phyloP scores from a whole-genome alignment of 2,797 vertebrate species.

The Poeciliopsis presidionis region DNA sequence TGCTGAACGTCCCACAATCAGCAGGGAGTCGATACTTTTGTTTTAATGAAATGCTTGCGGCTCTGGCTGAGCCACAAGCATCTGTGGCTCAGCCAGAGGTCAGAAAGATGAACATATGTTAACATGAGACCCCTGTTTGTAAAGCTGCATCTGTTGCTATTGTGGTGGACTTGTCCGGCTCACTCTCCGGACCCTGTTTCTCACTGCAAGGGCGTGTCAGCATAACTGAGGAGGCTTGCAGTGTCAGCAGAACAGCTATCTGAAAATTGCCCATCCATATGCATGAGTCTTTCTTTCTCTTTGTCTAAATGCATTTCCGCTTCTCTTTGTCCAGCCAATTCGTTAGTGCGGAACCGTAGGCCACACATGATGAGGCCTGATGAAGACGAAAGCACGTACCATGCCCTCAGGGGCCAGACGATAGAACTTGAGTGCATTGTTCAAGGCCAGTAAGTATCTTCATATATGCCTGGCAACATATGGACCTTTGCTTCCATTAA shows the following conservation, averaged over 20 bases:
- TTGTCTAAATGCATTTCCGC: conserved; percentile 32
- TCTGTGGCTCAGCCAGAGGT: conserved; percentile 63
- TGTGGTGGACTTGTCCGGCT: conserved; percentile 17
- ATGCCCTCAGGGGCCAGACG: conserved; percentile 82
- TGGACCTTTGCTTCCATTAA: conserved; percentile 21
- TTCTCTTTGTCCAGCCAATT: conserved; percentile 81
- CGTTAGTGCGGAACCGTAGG: conserved; percentile 81
- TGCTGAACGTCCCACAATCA: conserved; percentile 9
- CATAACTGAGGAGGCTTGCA: conserved; percentile 40
- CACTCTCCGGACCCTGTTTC: conserved; percentile 16
- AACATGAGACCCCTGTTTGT: conserved; percentile 57
- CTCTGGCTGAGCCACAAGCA: conserved; percentile 30
- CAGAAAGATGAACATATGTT: conserved; percentile 63
- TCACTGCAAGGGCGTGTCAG: conserved; percentile 21
- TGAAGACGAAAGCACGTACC: conserved; percentile 75
- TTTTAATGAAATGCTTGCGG: conserved; percentile 59
- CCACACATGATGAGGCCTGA: conserved; percentile 85
- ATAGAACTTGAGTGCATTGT: conserved; percentile 90
- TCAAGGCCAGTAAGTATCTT: conserved; percentile 88
- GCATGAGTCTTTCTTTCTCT: conserved; percentile 45
- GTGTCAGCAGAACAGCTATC: conserved; percentile 55
- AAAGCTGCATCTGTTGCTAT: conserved; percentile 28
- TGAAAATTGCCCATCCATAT: conserved; percentile 55
- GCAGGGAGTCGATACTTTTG: conserved; percentile 44
- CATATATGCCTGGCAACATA: conserved; percentile 3